A percentile compares a stretch with the other conserved stretches of the same genome.
These are phyloP conservation scores for Colletes collaris DNA, from an alignment of 2,888 invertebrate genomes.

Conservation along the genomic window DNA sequence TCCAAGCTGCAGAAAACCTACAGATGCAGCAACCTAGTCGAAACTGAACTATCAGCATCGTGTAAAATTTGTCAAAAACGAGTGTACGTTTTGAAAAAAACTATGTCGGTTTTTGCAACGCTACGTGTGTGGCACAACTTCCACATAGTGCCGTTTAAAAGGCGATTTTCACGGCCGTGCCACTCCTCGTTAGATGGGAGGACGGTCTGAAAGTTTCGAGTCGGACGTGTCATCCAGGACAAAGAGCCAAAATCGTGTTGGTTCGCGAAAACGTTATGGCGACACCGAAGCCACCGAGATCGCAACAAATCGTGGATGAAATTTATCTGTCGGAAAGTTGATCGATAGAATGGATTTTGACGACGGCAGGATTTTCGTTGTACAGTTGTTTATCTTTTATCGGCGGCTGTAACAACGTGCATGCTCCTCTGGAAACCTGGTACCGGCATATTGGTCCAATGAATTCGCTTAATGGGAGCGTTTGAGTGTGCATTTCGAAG, in stretches of 20 bases:
- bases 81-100: too few species aligned
- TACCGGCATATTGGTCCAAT: constrained; percentile 45
- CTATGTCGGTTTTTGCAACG: too few species aligned
- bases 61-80: too few species aligned
- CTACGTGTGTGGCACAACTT: too few species aligned
- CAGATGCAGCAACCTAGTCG: too few species aligned
- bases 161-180: too few species aligned
- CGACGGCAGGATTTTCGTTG: constrained; percentile 22
- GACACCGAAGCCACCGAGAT: background rate
- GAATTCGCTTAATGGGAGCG: constrained; percentile 62
- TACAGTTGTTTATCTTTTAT: constrained; percentile 23
- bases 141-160: too few species aligned
- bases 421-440: constrained; percentile 8
- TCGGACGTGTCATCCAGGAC: background rate
- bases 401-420: background rate
- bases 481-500: constrained; percentile 56
- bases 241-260: background rate
- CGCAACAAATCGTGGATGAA: constrained; percentile 1
- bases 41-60: too few species aligned
- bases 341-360: background rate
- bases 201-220: background rate
- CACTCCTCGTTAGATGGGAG: background rate
- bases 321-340: background rate
- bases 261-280: background rate
- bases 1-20: too few species aligned